phyloP scores from a whole-genome alignment of 2,888 invertebrate species.

The Tachina grossa region DNA sequence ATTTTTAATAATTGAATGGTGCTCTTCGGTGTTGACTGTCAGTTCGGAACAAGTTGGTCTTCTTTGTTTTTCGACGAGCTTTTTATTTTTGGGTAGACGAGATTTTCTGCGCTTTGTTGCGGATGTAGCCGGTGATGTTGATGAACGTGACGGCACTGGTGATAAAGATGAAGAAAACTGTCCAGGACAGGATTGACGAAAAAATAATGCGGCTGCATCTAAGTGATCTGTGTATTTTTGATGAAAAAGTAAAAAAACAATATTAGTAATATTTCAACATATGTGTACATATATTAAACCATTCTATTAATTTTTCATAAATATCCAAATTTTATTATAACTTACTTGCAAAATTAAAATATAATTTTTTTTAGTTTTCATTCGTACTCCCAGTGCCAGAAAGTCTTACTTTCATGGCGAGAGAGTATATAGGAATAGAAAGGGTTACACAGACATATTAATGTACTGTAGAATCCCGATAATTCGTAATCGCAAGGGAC shows the following conservation, averaged over 20 bases:
- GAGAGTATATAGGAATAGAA: too few species aligned
- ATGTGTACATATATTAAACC: not conserved
- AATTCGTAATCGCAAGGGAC: too few species aligned
- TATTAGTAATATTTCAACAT: conserved; percentile 20
- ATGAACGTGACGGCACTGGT: conserved; percentile 39
- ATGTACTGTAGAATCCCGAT: too few species aligned
- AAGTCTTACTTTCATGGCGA: too few species aligned
- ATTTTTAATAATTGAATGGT: conserved; percentile 41
- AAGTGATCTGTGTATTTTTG: conserved; percentile 47
- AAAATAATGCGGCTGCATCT: conserved; percentile 56
- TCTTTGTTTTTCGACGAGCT: conserved; percentile 15
- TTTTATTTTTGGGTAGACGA: conserved; percentile 23
- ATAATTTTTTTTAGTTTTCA: too few species aligned
- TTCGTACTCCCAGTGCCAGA: too few species aligned
- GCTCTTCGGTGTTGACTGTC: not conserved
- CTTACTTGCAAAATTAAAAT: too few species aligned
- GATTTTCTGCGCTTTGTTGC: conserved; percentile 15
- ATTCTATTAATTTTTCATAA: not conserved
- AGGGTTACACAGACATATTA: too few species aligned
- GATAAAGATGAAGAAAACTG: conserved; percentile 38
- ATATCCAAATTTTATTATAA: too few species aligned
- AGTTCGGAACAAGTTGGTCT: conserved; percentile 23
- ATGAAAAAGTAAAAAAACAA: conserved; percentile 10
- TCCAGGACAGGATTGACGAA: conserved; percentile 14
- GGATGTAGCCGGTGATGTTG: conserved; percentile 26